Percentiles rank a stretch among this genome's conserved stretches.
Evolutionary conservation across 2,113 vertebrate species (phyloP).

Genomic region (Nothocercus julius): DNA sequence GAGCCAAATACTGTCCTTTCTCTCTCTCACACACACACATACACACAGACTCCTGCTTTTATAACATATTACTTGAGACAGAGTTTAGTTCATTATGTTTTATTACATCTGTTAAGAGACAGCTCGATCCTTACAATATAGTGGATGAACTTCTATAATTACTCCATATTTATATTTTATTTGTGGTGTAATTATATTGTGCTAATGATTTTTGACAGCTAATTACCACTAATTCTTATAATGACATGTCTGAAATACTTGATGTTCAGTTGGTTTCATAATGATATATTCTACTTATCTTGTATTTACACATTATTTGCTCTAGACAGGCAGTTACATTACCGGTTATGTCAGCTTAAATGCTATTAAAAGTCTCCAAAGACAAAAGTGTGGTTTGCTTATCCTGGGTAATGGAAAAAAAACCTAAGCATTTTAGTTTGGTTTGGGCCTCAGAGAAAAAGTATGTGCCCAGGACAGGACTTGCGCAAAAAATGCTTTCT

Average conservation of each 20-base stretch:
- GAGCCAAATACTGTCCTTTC: neutral
- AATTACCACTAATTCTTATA: constrained; percentile 34
- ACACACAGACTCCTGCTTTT: neutral
- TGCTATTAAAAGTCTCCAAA: neutral
- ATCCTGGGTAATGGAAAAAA: neutral
- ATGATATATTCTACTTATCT: constrained; percentile 3
- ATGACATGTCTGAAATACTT: constrained; percentile 9
- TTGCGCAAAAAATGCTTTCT: neutral
- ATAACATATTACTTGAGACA: neutral
- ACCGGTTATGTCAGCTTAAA: neutral
- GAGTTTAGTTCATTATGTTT: neutral
- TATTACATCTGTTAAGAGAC: neutral
- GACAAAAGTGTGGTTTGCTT: neutral
- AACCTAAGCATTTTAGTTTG: neutral
- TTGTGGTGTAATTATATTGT: constrained; percentile 15
- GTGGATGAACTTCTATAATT: neutral
- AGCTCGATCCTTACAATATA: neutral
- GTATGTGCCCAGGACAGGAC: neutral
- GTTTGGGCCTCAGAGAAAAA: neutral
- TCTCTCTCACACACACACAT: neutral
- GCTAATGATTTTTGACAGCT: constrained; percentile 16
- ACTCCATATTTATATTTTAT: neutral
- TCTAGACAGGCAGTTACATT: neutral
- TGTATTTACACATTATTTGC: neutral
- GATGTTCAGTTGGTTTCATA: neutral